phyloP scores from a whole-genome alignment of 2,797 vertebrate genomes.

The Gobionotothen gibberifrons region DNA sequence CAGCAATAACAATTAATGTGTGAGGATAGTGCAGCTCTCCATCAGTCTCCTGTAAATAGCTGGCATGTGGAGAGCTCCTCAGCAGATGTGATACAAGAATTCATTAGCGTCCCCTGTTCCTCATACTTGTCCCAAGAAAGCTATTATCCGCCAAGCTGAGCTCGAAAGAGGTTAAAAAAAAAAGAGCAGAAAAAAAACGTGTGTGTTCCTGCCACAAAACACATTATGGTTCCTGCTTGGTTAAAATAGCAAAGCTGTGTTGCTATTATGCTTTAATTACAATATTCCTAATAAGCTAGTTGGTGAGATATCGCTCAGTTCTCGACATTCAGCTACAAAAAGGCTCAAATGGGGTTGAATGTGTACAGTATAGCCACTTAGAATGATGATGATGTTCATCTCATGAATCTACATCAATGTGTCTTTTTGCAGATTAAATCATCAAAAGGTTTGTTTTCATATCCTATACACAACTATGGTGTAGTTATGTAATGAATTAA shows the following conservation, averaged over 20 bases:
- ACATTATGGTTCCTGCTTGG: neutral
- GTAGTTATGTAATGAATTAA: too few relatives aligned
- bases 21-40: conserved; percentile 68
- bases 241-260: conserved; percentile 14
- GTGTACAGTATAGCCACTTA: too few relatives aligned
- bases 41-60: conserved; percentile 80
- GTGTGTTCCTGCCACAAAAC: conserved; percentile 22
- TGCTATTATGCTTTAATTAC: neutral
- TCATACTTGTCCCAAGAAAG: conserved; percentile 75
- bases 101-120: conserved; percentile 75
- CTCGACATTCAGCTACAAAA: conserved; percentile 25
- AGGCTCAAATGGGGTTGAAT: neutral
- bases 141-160: conserved; percentile 67
- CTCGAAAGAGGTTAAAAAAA: conserved; percentile 31
- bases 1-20: conserved; percentile 77
- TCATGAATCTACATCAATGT: too few relatives aligned
- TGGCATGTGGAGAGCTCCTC: conserved; percentile 72
- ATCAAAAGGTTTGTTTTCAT: too few relatives aligned
- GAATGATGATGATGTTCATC: too few relatives aligned
- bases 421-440: too few relatives aligned
- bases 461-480: too few relatives aligned
- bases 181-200: conserved; percentile 3
- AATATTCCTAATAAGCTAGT: conserved; percentile 12
- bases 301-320: conserved; percentile 18
- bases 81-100: conserved; percentile 80